Evolutionary conservation across 2,888 invertebrate species (phyloP).

Genomic region (Leptinotarsa tumamoca): DNA sequence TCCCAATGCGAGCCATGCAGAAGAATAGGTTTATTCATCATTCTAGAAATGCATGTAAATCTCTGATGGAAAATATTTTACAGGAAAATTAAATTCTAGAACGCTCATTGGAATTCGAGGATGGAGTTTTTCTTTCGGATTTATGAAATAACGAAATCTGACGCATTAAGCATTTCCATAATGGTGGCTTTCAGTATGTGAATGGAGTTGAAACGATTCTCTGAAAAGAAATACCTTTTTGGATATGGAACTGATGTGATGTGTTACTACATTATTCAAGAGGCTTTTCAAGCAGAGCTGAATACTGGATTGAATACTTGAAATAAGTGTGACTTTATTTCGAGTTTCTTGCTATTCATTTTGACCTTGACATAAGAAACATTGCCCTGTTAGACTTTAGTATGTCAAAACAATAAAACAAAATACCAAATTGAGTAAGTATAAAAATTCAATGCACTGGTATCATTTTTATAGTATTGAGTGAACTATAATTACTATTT

Average conservation of each 20-base stretch:
- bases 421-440: no score
- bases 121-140: conserved; percentile 29
- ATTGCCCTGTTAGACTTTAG: no score
- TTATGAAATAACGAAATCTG: conserved; percentile 31
- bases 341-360: no score
- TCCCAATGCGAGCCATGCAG: not conserved
- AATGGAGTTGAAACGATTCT: not conserved
- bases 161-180: conserved; percentile 15
- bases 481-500: no score
- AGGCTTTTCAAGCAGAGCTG: no score
- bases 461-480: no score
- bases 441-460: no score
- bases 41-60: conserved; percentile 39
- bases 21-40: conserved; percentile 33
- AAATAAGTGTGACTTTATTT: no score
- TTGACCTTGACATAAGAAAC: no score
- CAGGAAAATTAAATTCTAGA: conserved; percentile 36
- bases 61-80: conserved; percentile 13
- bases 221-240: not conserved
- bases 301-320: no score
- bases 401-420: no score
- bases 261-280: no score
- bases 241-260: not conserved
- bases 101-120: conserved; percentile 35
- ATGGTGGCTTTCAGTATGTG: not conserved